These are phyloP conservation scores for Pseudorhiza aurosa DNA, from an alignment of 30 jellyfish, hydroid and myxozoan species.

Conservation along the genomic window DNA sequence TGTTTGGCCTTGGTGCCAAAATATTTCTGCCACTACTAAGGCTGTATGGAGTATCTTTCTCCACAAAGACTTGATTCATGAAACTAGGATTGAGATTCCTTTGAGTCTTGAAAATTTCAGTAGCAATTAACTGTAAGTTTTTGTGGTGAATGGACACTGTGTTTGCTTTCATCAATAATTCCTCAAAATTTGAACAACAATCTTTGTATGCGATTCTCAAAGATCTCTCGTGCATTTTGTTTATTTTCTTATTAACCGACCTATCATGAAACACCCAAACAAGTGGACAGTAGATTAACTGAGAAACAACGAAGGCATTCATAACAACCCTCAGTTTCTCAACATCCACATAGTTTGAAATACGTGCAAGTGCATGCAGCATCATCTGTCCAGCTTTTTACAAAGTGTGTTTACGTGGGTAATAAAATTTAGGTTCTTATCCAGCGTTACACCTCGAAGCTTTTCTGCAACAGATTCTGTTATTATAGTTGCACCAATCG, in stretches of 20 bases:
- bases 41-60: conserved; percentile 19
- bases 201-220: conserved; percentile 8
- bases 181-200: background rate
- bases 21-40: conserved; percentile 13
- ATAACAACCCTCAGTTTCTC: conserved; percentile 9
- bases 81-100: conserved; percentile 4
- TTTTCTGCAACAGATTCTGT: too few species aligned
- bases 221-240: conserved; percentile 2
- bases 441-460: too few species aligned
- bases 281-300: conserved; percentile 14
- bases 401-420: conserved; percentile 5
- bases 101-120: background rate
- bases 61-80: conserved; percentile 4
- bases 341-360: conserved; percentile 14
- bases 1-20: background rate
- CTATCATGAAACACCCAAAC: conserved; percentile 16
- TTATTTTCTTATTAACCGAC: conserved; percentile 6
- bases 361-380: conserved; percentile 9
- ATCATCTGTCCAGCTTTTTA: background rate
- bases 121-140: background rate
- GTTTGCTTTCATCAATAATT: background rate
- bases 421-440: background rate
- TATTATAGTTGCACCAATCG: too few species aligned
- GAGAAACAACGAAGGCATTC: background rate
- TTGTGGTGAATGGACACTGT: background rate